Evolutionary conservation across 2,113 vertebrate species (phyloP).

Genomic region (Accipiter virgatus): DNA sequence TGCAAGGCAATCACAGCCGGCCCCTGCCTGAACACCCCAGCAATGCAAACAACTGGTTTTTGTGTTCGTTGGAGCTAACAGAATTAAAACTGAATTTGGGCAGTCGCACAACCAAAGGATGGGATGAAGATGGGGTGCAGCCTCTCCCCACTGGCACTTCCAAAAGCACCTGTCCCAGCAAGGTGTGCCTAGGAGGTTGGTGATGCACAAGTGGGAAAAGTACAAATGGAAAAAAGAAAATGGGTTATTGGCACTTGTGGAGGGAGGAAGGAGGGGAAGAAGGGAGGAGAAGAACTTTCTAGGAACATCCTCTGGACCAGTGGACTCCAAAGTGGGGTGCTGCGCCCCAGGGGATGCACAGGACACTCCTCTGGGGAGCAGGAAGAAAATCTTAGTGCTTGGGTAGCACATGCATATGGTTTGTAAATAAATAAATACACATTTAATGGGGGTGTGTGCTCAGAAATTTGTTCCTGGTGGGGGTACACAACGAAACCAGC

Average conservation of each 20-base stretch:
- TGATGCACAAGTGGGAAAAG: background rate
- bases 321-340: background rate
- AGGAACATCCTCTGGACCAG: background rate
- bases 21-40: background rate
- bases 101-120: background rate
- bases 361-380: fast-evolving
- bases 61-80: fast-evolving
- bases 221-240: fast-evolving
- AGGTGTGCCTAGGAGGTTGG: fast-evolving
- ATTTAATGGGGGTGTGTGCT: fast-evolving
- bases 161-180: background rate
- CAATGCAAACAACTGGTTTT: fast-evolving
- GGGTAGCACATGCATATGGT: fast-evolving
- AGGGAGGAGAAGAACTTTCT: background rate
- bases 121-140: background rate
- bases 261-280: background rate
- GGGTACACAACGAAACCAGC: background rate
- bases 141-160: background rate
- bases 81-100: background rate
- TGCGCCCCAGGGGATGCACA: fast-evolving
- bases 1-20: background rate
- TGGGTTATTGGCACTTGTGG: background rate
- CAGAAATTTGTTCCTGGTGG: background rate
- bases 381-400: fast-evolving
- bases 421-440: background rate